Base-by-base conservation (phyloP, 2,888 invertebrate genomes). In the Drosophila suboccidentalis region DNA sequence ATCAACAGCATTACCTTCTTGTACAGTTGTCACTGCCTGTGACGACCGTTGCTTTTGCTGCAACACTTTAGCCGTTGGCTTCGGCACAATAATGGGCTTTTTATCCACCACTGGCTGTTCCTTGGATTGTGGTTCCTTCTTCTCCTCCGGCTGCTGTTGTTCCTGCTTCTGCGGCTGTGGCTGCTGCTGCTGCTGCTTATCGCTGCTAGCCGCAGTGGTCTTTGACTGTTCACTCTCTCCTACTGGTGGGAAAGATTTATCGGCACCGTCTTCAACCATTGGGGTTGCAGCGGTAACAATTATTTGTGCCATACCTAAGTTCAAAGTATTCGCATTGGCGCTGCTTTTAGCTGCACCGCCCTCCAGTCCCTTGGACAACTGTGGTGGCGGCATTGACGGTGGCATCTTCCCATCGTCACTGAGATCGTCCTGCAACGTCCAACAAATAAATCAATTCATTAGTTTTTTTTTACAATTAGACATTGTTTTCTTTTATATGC, bases 281-380 rank as follows among this genome's bases (percentile, higher is more conserved):
- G 98, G 98, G 46, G 98, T 98, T 76, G 98, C 98, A 60, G 97
- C 97, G 50, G 98, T 98, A 92, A 98, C 97, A 67, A 97, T 97
- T 86, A 98, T 98, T 93, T 97, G 96, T 58, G 97, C 97, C 83
- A 97, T 97, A 73, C 96, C 97, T 75, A 97, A 94, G 82, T 96
- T 96, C 82, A 94, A 94, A 80, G 95, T 95, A 80, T 94, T 94
- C 75, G 61, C 62, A 58, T 39, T 75, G 54, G 63, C 75, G 75
- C 60, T 77, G 47, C 78, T 64, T 6, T 47, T 47, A 13, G 57
- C 68, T 49, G 57, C 69, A 59, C 58, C 68, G 49, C 61, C 67
- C 67, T 67, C 79, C 17, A 50, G 60, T n/a, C 54, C 51, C 41
- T 80, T 71, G 32, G 53, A 10, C 39, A 85, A 43, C 34, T 84